Evolutionary conservation across 2,888 invertebrate species (phyloP).

Genomic region (Phyllotreta cruciferae): DNA sequence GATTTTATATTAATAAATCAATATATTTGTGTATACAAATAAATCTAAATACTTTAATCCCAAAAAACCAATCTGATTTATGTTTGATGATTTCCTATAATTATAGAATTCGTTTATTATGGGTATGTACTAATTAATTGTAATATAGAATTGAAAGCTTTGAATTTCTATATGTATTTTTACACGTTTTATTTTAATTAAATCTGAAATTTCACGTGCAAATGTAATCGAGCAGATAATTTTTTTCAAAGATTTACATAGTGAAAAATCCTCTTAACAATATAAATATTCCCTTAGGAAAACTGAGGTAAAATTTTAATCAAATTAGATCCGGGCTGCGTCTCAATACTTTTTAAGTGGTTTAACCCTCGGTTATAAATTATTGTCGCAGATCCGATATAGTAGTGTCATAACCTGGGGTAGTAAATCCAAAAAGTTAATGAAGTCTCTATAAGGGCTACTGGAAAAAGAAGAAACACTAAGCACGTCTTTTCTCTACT

Average conservation of each 20-base stretch:
- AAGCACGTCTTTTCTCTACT: constrained; percentile 47
- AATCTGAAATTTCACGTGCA: too few species aligned
- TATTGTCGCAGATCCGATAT: constrained; percentile 45
- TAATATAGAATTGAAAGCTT: too few species aligned
- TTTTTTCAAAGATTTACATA: too few species aligned
- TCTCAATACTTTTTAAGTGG: constrained; percentile 38
- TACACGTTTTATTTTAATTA: too few species aligned
- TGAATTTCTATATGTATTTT: too few species aligned
- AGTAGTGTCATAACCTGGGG: constrained; percentile 42
- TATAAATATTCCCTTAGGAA: constrained; percentile 1
- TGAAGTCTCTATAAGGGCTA: constrained; percentile 42
- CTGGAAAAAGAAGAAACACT: constrained; percentile 41
- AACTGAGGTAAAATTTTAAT: constrained; percentile 13
- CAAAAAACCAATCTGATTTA: too few species aligned
- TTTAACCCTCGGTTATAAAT: constrained; percentile 51
- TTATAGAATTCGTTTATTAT: too few species aligned
- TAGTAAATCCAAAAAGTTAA: constrained; percentile 47
- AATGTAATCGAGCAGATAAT: too few species aligned
- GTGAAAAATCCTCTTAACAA: constrained; percentile 8
- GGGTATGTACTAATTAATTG: not conserved
- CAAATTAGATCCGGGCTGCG: constrained; percentile 34
- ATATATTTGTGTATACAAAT: too few species aligned
- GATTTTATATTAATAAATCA: too few species aligned
- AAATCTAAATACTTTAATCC: too few species aligned
- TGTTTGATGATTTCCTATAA: too few species aligned